Evolutionary conservation across 2,888 invertebrate genomes (phyloP).

Genomic region (Encarsia formosa): DNA sequence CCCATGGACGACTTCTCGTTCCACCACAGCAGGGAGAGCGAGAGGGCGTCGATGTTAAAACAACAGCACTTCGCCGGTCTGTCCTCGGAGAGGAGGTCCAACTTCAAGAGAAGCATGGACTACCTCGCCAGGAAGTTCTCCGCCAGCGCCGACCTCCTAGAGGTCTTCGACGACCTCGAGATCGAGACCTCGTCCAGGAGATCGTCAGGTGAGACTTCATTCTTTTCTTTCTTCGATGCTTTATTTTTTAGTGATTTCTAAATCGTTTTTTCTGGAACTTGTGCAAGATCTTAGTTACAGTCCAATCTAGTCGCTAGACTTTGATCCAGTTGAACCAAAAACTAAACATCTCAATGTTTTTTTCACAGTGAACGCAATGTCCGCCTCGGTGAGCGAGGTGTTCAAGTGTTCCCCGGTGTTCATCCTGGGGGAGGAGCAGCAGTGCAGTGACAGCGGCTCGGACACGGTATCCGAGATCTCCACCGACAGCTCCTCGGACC

Average conservation of each 20-base stretch:
- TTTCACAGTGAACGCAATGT: slow-evolving; percentile 13
- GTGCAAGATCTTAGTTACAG: too few species aligned
- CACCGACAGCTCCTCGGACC: slow-evolving; percentile 54
- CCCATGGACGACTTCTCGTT: neutral
- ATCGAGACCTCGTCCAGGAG: slow-evolving; percentile 11
- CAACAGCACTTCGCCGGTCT: slow-evolving; percentile 42
- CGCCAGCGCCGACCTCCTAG: slow-evolving; percentile 42
- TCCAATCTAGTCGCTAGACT: too few species aligned
- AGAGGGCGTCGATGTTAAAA: slow-evolving; percentile 7
- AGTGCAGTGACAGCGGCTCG: slow-evolving; percentile 51
- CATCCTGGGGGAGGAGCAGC: slow-evolving; percentile 49
- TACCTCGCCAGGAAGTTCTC: slow-evolving; percentile 49
- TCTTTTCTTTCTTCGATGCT: neutral
- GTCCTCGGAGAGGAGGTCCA: slow-evolving; percentile 49
- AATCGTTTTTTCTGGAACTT: too few species aligned
- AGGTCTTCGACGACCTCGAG: slow-evolving; percentile 37
- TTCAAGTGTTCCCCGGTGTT: slow-evolving; percentile 52
- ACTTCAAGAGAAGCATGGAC: slow-evolving; percentile 52
- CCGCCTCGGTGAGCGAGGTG: slow-evolving; percentile 45
- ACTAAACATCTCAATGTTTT: too few species aligned
- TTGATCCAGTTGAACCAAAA: too few species aligned
- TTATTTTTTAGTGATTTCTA: too few species aligned
- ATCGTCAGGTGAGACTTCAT: slow-evolving; percentile 15
- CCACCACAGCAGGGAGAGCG: slow-evolving; percentile 10
- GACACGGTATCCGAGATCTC: slow-evolving; percentile 54